phyloP scores from a whole-genome alignment of 2,797 vertebrate species.

The Ataeniobius toweri region DNA sequence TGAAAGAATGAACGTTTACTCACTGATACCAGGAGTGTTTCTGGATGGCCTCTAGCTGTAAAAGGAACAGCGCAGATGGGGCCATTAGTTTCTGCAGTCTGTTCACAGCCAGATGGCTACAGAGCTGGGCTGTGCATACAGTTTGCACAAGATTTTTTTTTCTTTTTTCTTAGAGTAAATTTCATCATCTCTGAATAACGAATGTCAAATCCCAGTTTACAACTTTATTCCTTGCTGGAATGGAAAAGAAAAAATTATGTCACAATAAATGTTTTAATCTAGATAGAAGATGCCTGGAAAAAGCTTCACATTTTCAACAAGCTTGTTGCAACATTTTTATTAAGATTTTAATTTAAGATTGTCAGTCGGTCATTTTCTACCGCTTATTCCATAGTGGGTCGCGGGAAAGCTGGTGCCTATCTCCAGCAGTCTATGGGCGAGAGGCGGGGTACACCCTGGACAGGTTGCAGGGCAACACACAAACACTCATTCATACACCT shows the following conservation, averaged over 20 bases:
- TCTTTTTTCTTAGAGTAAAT: slow-evolving; percentile 18
- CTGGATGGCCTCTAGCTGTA: slow-evolving; percentile 91
- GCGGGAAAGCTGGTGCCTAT: too few relatives aligned
- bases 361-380: too few relatives aligned
- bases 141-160: slow-evolving; percentile 27
- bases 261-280: too few relatives aligned
- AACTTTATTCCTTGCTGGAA: neutral
- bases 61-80: slow-evolving; percentile 68
- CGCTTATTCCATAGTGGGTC: too few relatives aligned
- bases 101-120: slow-evolving; percentile 69
- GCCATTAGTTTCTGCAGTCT: slow-evolving; percentile 70
- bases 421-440: too few relatives aligned
- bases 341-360: too few relatives aligned
- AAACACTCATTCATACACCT: too few relatives aligned
- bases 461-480: too few relatives aligned
- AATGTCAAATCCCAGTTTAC: slow-evolving; percentile 4
- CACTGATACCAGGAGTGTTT: slow-evolving; percentile 95
- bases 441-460: too few relatives aligned
- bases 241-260: neutral
- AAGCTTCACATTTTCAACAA: too few relatives aligned
- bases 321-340: too few relatives aligned
- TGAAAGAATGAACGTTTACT: slow-evolving; percentile 72
- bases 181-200: slow-evolving; percentile 19
- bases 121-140: slow-evolving; percentile 47
- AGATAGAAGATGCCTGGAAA: too few relatives aligned